Percentiles rank a stretch among this genome's conserved stretches.
These are phyloP conservation scores for Pluvialis apricaria DNA, from an alignment of 2,113 vertebrate species.

Conservation along the genomic window DNA sequence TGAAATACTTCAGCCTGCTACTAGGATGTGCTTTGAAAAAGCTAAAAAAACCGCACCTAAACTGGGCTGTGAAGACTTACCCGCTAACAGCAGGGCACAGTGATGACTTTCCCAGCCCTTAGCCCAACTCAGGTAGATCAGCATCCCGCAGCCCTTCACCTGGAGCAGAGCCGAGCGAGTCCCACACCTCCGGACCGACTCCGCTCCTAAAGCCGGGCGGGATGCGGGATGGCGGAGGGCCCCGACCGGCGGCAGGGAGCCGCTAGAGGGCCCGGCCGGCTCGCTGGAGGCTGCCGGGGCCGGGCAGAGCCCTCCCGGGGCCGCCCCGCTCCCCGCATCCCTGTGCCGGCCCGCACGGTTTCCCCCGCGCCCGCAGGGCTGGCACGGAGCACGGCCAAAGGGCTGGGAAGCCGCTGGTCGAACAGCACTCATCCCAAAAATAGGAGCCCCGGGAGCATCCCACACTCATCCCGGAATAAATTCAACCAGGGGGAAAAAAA, in stretches of 20 bases:
- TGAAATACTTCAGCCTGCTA: background rate
- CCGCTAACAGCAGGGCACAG: background rate
- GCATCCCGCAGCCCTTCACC: background rate
- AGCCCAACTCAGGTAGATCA: fast-evolving
- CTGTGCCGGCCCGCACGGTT: fast-evolving
- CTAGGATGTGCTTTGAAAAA: background rate
- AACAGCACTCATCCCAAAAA: background rate
- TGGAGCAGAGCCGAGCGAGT: too few species aligned
- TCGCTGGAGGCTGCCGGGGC: background rate
- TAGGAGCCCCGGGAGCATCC: background rate
- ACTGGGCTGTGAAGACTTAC: background rate
- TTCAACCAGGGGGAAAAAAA: background rate
- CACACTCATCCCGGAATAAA: background rate
- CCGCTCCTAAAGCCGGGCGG: background rate
- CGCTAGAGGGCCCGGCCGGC: background rate
- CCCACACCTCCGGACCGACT: fast-evolving
- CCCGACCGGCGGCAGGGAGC: background rate
- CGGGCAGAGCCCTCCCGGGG: too few species aligned
- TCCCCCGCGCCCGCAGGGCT: too few species aligned
- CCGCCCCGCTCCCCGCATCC: background rate
- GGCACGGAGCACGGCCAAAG: background rate
- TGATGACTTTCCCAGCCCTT: background rate
- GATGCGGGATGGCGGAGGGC: background rate
- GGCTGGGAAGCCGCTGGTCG: too few species aligned
- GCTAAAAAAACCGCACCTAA: background rate